These are phyloP conservation scores for Apostichopus parvimensis DNA, from an alignment of 35 echinoderm and acorn worm species.

Conservation along the genomic window DNA sequence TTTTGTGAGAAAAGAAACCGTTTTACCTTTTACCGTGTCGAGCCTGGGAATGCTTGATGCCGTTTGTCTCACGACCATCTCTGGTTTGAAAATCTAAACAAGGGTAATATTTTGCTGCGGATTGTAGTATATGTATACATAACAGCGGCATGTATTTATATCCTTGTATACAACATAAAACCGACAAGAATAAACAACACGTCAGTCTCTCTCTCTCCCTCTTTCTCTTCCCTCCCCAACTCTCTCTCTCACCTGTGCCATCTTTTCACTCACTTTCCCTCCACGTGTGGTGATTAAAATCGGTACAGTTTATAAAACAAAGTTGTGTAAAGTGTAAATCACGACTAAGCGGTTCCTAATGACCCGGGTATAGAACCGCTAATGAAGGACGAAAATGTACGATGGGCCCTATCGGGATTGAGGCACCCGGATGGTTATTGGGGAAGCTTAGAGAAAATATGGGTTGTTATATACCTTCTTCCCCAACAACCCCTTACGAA, in stretches of 20 bases:
- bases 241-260: conserved; percentile 44
- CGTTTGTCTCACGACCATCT: not conserved
- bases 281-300: conserved; percentile 59
- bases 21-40: not conserved
- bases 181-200: conserved; percentile 49
- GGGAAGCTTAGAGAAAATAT: too few relatives aligned
- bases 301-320: conserved; percentile 54
- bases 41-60: not conserved
- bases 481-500: not conserved
- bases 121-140: conserved; percentile 52
- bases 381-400: conserved; percentile 30
- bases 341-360: conserved; percentile 55
- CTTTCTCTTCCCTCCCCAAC: not conserved
- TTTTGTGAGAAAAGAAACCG: too few relatives aligned
- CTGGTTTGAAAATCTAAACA: conserved; percentile 36
- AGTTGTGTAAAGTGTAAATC: conserved; percentile 33
- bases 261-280: conserved; percentile 23
- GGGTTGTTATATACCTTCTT: too few relatives aligned
- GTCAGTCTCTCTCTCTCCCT: conserved; percentile 28
- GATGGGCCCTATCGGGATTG: not conserved
- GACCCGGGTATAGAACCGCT: conserved; percentile 40
- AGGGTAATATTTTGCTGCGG: conserved; percentile 30
- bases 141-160: conserved; percentile 60
- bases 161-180: conserved; percentile 58
- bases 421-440: too few relatives aligned